These are phyloP conservation scores for Epinotia demarniana DNA, from an alignment of 2,888 invertebrate genomes.

Conservation along the genomic window DNA sequence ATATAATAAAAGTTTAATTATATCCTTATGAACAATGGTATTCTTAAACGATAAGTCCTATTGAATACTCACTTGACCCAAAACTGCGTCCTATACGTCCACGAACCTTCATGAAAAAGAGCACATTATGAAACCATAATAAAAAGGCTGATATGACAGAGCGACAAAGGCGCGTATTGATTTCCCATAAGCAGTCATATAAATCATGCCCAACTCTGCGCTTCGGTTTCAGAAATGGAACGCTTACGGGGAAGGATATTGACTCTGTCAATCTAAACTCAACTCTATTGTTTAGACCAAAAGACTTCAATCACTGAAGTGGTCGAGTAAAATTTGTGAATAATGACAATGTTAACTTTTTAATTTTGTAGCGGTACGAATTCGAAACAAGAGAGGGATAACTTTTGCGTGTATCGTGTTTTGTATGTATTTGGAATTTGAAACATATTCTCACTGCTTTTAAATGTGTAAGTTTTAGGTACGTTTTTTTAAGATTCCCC, in stretches of 20 bases:
- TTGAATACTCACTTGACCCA: slow-evolving; percentile 12
- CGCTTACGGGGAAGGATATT: not conserved
- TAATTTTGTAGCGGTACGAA: slow-evolving; percentile 33
- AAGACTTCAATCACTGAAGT: not conserved
- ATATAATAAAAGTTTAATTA: too few relatives aligned
- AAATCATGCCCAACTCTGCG: slow-evolving; percentile 57
- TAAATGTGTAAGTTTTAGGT: not conserved
- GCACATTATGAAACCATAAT: slow-evolving; percentile 43
- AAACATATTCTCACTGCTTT: not conserved
- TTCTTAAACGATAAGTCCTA: not conserved
- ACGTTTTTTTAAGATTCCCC: not conserved
- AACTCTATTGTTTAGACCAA: not conserved
- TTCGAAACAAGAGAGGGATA: slow-evolving; percentile 9
- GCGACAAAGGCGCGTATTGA: slow-evolving; percentile 55
- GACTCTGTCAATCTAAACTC: not conserved
- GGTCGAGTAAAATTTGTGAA: slow-evolving; percentile 10
- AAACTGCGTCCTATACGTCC: slow-evolving; percentile 6
- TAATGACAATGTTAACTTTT: slow-evolving; percentile 39
- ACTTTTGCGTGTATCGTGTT: not conserved
- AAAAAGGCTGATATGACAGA: slow-evolving; percentile 50
- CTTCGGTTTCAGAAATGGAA: slow-evolving; percentile 42
- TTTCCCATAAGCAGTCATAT: slow-evolving; percentile 61
- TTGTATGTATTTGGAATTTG: not conserved
- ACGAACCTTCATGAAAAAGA: slow-evolving; percentile 15
- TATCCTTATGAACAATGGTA: too few relatives aligned